phyloP scores from a whole-genome alignment of 2,797 vertebrate genomes.

The Pipistrellus pipistrellus region DNA sequence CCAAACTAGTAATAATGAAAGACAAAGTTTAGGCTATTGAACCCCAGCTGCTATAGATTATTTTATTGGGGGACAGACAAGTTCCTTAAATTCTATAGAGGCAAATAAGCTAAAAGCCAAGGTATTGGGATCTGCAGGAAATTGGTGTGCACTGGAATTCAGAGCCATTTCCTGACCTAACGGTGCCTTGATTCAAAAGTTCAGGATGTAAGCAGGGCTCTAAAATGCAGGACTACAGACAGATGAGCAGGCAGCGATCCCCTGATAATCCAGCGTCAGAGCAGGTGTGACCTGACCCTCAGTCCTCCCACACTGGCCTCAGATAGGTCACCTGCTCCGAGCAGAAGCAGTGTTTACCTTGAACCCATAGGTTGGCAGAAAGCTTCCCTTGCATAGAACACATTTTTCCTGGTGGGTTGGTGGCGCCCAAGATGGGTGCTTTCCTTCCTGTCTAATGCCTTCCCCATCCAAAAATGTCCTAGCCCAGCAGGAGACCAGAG shows the following conservation, averaged over 20 bases:
- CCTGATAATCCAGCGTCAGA: background rate
- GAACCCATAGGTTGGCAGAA: background rate
- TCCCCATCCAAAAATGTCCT: background rate
- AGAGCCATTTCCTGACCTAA: constrained; percentile 61
- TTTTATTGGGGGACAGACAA: background rate
- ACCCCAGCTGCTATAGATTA: background rate
- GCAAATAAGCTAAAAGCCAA: constrained; percentile 7
- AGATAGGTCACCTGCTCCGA: background rate
- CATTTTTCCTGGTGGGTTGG: constrained; percentile 55
- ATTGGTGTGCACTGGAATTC: background rate
- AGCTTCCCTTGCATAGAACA: background rate
- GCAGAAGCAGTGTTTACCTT: constrained; percentile 56
- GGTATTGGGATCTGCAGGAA: background rate
- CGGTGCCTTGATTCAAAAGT: background rate
- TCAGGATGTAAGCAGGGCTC: background rate
- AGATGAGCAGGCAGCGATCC: constrained; percentile 1
- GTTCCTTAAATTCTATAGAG: background rate
- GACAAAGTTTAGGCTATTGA: background rate
- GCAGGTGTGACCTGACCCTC: constrained; percentile 60
- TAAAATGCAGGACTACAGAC: background rate
- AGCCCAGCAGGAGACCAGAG: background rate
- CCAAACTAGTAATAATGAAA: background rate
- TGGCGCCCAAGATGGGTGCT: background rate
- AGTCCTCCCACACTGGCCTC: background rate
- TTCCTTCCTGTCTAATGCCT: constrained; percentile 1